phyloP scores from a whole-genome alignment of 2,113 vertebrate genomes.

The Bubo bubo region DNA sequence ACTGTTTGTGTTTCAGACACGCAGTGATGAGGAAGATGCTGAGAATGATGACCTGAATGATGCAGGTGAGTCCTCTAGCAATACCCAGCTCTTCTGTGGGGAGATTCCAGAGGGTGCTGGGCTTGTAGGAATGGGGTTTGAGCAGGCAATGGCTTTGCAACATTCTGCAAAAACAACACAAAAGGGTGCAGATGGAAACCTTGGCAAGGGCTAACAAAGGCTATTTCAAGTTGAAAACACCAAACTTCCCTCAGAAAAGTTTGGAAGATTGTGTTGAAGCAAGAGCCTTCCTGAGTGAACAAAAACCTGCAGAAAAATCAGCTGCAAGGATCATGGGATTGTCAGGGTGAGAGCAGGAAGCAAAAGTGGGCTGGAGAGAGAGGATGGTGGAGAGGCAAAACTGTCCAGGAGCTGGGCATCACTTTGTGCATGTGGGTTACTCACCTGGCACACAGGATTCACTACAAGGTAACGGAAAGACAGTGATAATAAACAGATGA shows the following conservation, averaged over 20 bases:
- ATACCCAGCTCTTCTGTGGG: not conserved
- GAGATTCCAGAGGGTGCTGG: not conserved
- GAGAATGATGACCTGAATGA: slow-evolving; percentile 76
- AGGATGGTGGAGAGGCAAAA: not conserved
- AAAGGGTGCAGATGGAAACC: not conserved
- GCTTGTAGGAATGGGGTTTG: not conserved
- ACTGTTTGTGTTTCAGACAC: slow-evolving; percentile 67
- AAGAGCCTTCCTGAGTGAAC: not conserved
- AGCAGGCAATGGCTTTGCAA: not conserved
- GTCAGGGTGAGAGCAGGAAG: not conserved
- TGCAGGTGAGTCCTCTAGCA: slow-evolving; percentile 65
- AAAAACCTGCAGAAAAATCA: not conserved
- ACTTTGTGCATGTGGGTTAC: not conserved
- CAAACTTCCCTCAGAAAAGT: not conserved
- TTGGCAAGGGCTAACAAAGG: not conserved
- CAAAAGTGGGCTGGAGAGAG: not conserved
- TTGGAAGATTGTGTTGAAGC: not conserved
- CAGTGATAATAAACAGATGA: not conserved
- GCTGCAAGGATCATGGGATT: not conserved
- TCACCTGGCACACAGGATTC: not conserved
- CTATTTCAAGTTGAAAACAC: not conserved
- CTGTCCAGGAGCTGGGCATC: not conserved
- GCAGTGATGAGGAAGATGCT: slow-evolving; percentile 77
- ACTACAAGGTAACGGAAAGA: not conserved
- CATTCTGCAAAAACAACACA: not conserved